These are phyloP conservation scores for Stigmatopora nigra DNA, from an alignment of 2,113 vertebrate species.

Conservation along the genomic window DNA sequence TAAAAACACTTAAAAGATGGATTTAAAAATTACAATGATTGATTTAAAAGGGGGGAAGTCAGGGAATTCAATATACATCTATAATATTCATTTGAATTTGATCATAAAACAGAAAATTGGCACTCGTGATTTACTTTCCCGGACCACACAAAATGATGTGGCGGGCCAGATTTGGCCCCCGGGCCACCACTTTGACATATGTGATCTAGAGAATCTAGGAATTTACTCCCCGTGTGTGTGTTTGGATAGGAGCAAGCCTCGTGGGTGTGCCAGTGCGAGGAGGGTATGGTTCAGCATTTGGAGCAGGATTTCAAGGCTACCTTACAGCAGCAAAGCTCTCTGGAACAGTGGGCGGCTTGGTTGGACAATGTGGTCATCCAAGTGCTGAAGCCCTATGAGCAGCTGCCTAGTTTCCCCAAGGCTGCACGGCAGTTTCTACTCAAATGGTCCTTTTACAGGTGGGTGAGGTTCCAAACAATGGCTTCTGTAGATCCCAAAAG, in stretches of 20 bases:
- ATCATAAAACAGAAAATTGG: too few relatives aligned
- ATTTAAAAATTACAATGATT: too few relatives aligned
- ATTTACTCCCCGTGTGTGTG: background rate
- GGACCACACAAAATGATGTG: too few relatives aligned
- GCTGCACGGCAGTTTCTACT: slow-evolving; percentile 93
- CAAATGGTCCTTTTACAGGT: slow-evolving; percentile 99
- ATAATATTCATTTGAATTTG: too few relatives aligned
- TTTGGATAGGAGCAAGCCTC: slow-evolving; percentile 88
- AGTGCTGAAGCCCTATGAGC: slow-evolving; percentile 87
- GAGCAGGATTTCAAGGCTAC: slow-evolving; percentile 98
- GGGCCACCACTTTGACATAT: too few relatives aligned
- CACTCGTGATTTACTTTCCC: too few relatives aligned
- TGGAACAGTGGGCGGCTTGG: slow-evolving; percentile 97
- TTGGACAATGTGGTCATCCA: slow-evolving; percentile 90
- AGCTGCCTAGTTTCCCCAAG: slow-evolving; percentile 85
- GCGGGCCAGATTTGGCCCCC: too few relatives aligned
- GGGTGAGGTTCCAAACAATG: background rate
- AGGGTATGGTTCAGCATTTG: slow-evolving; percentile 88
- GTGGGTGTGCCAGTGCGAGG: slow-evolving; percentile 98
- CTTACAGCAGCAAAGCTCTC: slow-evolving; percentile 92
- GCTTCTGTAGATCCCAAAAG: background rate
- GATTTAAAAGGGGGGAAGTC: too few relatives aligned
- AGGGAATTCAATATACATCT: too few relatives aligned
- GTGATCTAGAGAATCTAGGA: too few relatives aligned
- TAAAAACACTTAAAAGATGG: too few relatives aligned